phyloP scores from a whole-genome alignment of 1,140 invertebrate genomes.

The Condylostylus longicornis region DNA sequence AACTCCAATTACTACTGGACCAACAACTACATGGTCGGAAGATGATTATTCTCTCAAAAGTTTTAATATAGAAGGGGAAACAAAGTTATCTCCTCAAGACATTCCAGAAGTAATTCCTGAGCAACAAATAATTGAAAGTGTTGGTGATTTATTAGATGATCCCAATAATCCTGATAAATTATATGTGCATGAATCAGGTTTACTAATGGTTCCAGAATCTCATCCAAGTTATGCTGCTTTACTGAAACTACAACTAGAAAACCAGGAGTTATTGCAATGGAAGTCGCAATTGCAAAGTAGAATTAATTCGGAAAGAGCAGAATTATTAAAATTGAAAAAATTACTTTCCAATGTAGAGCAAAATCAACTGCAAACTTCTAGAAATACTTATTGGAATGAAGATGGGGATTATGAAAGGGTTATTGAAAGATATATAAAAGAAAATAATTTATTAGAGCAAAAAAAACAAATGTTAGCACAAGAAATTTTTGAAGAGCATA shows the following conservation, averaged over 20 bases:
- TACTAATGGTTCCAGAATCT: conserved; percentile 18
- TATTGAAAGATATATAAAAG: conserved; percentile 35
- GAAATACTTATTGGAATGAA: no score
- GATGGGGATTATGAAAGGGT: conserved; percentile 36
- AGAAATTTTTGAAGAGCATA: conserved; percentile 49
- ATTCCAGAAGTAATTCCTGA: conserved; percentile 6
- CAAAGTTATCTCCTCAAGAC: conserved; percentile 7
- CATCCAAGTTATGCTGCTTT: conserved; percentile 39
- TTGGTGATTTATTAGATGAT: conserved; percentile 9
- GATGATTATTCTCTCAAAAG: conserved; percentile 2
- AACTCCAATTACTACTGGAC: conserved; percentile 3
- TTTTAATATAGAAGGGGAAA: conserved; percentile 1
- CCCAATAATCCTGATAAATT: conserved; percentile 26
- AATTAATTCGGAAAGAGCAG: conserved; percentile 47
- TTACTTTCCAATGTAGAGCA: conserved; percentile 32
- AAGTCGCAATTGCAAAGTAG: conserved; percentile 46
- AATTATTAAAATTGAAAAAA: conserved; percentile 47
- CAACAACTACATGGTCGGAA: conserved; percentile 4
- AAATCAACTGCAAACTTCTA: conserved; percentile 36
- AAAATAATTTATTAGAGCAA: conserved; percentile 50
- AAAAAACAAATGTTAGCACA: conserved; percentile 43
- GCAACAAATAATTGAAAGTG: conserved; percentile 8
- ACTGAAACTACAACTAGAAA: conserved; percentile 44
- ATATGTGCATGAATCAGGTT: conserved; percentile 32
- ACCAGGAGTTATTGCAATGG: conserved; percentile 48